Base-by-base conservation (phyloP, 2,888 invertebrate species). In the Sipunculus nudus region DNA sequence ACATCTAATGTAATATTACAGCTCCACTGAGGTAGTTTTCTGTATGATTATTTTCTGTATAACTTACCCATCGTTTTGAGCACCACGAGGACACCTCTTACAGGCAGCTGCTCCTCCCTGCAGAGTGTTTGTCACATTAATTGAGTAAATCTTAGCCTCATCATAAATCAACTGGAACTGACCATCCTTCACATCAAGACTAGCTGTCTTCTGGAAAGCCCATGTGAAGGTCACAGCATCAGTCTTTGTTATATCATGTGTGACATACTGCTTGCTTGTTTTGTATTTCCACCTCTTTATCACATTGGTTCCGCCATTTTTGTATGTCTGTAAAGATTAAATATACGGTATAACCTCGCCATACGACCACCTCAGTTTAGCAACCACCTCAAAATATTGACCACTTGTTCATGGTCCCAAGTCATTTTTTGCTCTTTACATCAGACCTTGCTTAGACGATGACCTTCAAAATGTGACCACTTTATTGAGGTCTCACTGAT, bases 71-170 rank as follows among this genome's bases (percentile, higher is more conserved):
- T 80, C 74, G 16, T 75, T 65, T 32, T 75, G 67, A 58, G 74
- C 73, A 16, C 81, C 86, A 65, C 84, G 79, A 1, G 84, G 85
- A 74, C 87, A 87, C 10, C 75, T 54, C 62, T 84, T 76, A 70
- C 88, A 88, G 4, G 75, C 74, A 2, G 82, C 79, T n/a, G 85
- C 85, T 0, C 88, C 88, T n/a, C 88, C 88, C 32, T 85, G 85
- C 19, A 86, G 70, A 0, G 86, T 86, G 72, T 88, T 88, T 3
- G 87, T 86, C 6, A 88, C 84, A 65, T 85, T 85, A 49, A 88
- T 83, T 35, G 83, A 80, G 76, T 83, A 87, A 53, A 88, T 85
- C 59, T 82, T 82, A 13, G 86, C 87, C 35, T 80, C 75, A 65
- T 86, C 86, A 48, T 79, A 68, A 31, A 62, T 62, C 43, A 62